Base-by-base conservation (phyloP, 2,888 invertebrate genomes). In the Lepidocyrtinus sp. region DNA sequence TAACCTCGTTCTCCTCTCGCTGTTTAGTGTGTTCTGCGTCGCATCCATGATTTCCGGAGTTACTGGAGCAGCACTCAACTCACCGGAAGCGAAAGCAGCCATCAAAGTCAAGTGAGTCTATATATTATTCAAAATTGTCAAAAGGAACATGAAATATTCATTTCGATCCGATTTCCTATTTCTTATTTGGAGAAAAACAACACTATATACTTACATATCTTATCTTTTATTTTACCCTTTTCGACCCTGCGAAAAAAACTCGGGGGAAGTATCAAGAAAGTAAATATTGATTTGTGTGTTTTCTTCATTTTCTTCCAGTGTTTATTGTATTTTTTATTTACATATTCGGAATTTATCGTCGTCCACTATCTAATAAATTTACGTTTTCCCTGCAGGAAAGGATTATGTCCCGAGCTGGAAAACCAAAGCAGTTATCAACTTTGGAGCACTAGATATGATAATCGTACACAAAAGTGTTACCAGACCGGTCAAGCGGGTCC, bases 361-460 rank as follows among this genome's bases (percentile, higher is more conserved):
- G n/a, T n/a, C n/a, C n/a, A n/a, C n/a, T n/a, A n/a, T n/a, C n/a
- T 77, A 71, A 77, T 77, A 71, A 71, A 64, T 64, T 55, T 71
- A 27, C 50, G 59, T 68, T 64, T 62, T 50, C 71, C n/a, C 73
- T 27, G 19, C 36, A 86, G 86, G 77, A 83, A 81, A 45, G 65
- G 79, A 46, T 36, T 86, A 25, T 86, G 86, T 75, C 81, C 86
- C 50, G 85, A 85, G 55, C 46, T 86, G 46, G 80, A 75, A 46
- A 83, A 72, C 22, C 71, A 71, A 19, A 85, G 84, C 68, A 72
- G 81, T n/a, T 86, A 84, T 69, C 61, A 73, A 50, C 62, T 86
- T 21, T 86, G 86, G 86, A 80, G 84, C 1, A 85, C 84, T n/a
- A 81, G 86, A 9, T 86, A 85, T 75, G 85, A 86, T 72, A 86